Base-by-base conservation (phyloP, 2,888 invertebrate genomes). In the Pachliopta kotzebuea region DNA sequence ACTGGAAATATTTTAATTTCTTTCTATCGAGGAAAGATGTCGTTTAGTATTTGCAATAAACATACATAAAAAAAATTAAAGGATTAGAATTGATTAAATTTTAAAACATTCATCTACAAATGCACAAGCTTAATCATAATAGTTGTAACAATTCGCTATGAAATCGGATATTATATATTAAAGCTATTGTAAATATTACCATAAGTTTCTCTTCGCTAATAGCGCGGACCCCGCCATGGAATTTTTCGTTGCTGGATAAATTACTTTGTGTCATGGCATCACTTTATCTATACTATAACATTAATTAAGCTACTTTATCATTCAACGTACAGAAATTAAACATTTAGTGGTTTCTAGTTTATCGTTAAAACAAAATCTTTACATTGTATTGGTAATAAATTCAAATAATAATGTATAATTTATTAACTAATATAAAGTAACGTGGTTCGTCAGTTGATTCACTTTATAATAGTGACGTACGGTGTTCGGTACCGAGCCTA, bases 131-230 rank as follows among this genome's bases (percentile, higher is more conserved):
- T 37, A 14, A 1, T 31, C 26, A 26, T 31, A 37, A 14, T 14
- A 17, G 37, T 37, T 14, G 37, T 37, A 14, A 14, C 37, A 37
- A 2, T 14, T 11, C 37, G 11, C 37, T 37, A 14, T 37, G 37
- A 37, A 37, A 0, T 37, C 37, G 37, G 9, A 37, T 1, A 6
- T 56, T n/a, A 21, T 20, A 31, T 23, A 18, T 26, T 17, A 54
- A 23, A 24, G 17, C 9, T 24, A 18, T 21, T 53, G 49, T 37
- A 8, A 50, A 11, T 9, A 11, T 61, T 80, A 91, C 91, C 90
- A 91, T 86, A 65, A 91, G 75, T 72, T 91, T 91, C 73, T 91
- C 91, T 70, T 90, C 91, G 62, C 88, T 87, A 72, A 89, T 81
- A 59, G 85, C 83, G 67, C 85, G 83, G 68, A 79, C 80, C 69